Percentiles rank a stretch among this genome's conserved stretches.
Conservation (phyloP, 2,113 vertebrate species). For the Hyaena hyaena region DNA sequence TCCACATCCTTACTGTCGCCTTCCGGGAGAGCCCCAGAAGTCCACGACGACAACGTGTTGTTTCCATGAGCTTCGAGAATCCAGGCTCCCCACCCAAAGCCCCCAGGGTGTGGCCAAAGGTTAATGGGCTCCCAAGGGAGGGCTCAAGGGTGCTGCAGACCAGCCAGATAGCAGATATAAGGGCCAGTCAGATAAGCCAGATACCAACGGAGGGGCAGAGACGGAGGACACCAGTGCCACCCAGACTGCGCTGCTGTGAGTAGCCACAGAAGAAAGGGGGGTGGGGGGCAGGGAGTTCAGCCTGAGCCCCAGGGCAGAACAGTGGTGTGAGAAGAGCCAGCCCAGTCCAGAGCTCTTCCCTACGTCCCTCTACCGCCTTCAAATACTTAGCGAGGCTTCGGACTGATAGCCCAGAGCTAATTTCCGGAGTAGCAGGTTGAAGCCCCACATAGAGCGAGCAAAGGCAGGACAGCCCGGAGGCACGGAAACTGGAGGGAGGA, state of each 20-base stretch:
- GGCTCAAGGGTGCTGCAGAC: rapidly evolving
- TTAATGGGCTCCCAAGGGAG: neutral
- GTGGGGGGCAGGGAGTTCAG: rapidly evolving
- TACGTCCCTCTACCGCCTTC: neutral
- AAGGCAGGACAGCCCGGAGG: neutral
- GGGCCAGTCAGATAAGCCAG: rapidly evolving
- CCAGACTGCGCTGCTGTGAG: neutral
- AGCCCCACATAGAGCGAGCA: rapidly evolving
- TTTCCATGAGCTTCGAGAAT: constrained; percentile 55
- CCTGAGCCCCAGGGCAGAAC: neutral
- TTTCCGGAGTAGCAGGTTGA: neutral
- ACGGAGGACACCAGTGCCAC: neutral
- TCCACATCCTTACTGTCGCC: neutral
- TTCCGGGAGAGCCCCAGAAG: neutral
- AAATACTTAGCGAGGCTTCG: neutral
- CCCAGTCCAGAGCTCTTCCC: neutral
- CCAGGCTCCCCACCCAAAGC: neutral
- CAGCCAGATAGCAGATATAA: neutral
- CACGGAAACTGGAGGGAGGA: neutral
- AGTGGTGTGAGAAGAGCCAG: neutral
- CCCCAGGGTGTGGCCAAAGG: constrained; percentile 46
- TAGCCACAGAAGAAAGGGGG: neutral
- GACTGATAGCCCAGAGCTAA: neutral
- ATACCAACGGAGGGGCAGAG: neutral
- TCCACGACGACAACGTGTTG: rapidly evolving